These are phyloP conservation scores for Meandrusa payeni DNA, from an alignment of 2,888 invertebrate species.

Conservation along the genomic window DNA sequence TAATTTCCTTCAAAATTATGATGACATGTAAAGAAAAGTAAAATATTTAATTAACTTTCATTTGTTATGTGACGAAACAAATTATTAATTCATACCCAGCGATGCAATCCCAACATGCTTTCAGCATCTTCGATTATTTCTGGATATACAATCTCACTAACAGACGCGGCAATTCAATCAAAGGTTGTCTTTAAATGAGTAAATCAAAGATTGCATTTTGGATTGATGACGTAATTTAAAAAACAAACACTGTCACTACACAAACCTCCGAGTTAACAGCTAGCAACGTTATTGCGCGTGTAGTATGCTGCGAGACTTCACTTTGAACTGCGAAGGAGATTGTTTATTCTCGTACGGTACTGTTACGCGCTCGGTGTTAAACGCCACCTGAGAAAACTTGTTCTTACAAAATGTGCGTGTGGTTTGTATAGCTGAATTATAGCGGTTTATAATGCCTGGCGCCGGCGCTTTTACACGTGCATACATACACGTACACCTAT, in stretches of 20 bases:
- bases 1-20: background rate
- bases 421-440: too few species aligned
- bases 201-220: constrained; percentile 30
- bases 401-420: constrained; percentile 8
- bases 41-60: background rate
- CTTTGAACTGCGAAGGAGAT: constrained; percentile 26
- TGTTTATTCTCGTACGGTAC: constrained; percentile 20
- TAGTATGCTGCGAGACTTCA: constrained; percentile 45
- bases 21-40: background rate
- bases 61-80: constrained; percentile 2
- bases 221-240: constrained; percentile 66
- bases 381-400: constrained; percentile 16
- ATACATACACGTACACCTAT: too few species aligned
- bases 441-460: too few species aligned
- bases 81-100: constrained; percentile 50
- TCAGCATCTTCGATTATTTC: constrained; percentile 56
- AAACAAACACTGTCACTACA: constrained; percentile 58
- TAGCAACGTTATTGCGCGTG: constrained; percentile 42
- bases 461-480: too few species aligned
- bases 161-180: constrained; percentile 22
- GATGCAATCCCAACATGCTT: constrained; percentile 70
- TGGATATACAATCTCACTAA: constrained; percentile 17
- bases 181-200: constrained; percentile 40
- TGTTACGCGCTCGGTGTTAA: constrained; percentile 9
- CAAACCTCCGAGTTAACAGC: constrained; percentile 49